Percentiles rank a stretch among this genome's conserved stretches.
Conservation (phyloP, 1,140 invertebrate genomes). For the Drosophila erecta region DNA sequence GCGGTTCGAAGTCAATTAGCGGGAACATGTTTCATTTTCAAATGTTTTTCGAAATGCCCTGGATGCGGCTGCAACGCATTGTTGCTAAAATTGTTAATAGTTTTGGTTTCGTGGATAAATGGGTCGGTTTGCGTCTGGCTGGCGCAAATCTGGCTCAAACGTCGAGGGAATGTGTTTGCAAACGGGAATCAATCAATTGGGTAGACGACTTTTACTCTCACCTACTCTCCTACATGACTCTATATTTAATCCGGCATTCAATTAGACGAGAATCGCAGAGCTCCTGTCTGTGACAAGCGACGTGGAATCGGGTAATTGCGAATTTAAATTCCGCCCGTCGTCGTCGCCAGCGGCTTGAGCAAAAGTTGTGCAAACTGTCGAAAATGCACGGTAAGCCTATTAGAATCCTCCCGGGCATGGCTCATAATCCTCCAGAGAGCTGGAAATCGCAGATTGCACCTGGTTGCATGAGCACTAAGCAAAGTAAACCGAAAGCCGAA, state of each 20-base stretch:
- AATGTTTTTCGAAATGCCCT: conserved; percentile 64
- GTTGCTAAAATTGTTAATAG: conserved; percentile 42
- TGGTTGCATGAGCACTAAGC: conserved; percentile 4
- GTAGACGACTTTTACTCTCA: not conserved
- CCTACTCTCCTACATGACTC: conserved; percentile 8
- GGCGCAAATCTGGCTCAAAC: conserved; percentile 1
- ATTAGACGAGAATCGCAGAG: conserved; percentile 1
- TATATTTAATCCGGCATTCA: conserved; percentile 8
- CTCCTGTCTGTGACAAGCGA: conserved; percentile 4
- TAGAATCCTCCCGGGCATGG: conserved; percentile 13
- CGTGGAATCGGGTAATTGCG: conserved; percentile 31
- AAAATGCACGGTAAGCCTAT: conserved; percentile 62
- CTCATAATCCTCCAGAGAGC: conserved; percentile 23
- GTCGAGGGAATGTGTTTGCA: not conserved
- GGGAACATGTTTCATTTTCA: conserved; percentile 68
- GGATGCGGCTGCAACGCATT: conserved; percentile 31
- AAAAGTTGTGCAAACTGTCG: conserved; percentile 35
- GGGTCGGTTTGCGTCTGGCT: conserved; percentile 30
- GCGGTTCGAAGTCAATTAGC: conserved; percentile 80
- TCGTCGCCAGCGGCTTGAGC: conserved; percentile 8
- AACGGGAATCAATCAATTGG: conserved; percentile 4
- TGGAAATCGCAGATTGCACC: conserved; percentile 11
- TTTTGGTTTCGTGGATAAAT: conserved; percentile 59
- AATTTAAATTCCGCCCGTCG: conserved; percentile 15
- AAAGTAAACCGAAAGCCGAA: conserved; percentile 49